Evolutionary conservation across 1,140 invertebrate genomes (phyloP), one percentile per base, ranked within the genome.

Genomic region (Drosophila jambulina): DNA sequence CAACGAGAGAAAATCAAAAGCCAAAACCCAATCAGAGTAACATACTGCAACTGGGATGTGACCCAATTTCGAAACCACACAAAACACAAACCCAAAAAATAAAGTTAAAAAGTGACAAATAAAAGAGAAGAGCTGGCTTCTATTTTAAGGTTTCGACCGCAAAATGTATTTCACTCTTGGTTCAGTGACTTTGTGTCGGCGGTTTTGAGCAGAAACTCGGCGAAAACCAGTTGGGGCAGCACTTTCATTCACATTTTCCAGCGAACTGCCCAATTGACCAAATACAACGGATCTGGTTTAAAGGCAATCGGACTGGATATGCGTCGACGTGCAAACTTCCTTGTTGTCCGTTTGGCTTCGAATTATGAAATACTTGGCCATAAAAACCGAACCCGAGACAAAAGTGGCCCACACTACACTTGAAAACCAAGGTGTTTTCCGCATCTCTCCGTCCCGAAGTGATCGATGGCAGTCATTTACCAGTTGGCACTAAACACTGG

Each of bases 121-220:
- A 74, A 74, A 74, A 72, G 34, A 38, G 46, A 40, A 75, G 61
- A 29, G 61, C 49, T 46, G 54, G 34, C 72, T 67, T 76, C 74
- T 76, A 67, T 76, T 76, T 76, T 78, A 56, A 57, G 79, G 60
- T 57, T 46, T 68, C 64, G 48, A 79, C 83, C 79, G 67, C 83
- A 87, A 86, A 86, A 78, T 86, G 82, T 86, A 62, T 86, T 86
- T 81, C 62, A 69, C 63, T 69, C 62, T 70, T 86, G 82, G 82
- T 86, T 85, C 82, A 86, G 53, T 81, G 74, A 85, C 77, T 84
- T 63, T 75, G 56, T 83, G 77, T 49, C 75, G 64, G 63, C 23
- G 67, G 56, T 43, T 70, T 70, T 69, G 45, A 56, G 40, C 57
- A 64, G 38, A 72, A 72, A 53, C 19, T 61, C 12, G 32, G 61